phyloP scores from a whole-genome alignment of 2,888 invertebrate genomes.

The Digitonthophagus gazella region DNA sequence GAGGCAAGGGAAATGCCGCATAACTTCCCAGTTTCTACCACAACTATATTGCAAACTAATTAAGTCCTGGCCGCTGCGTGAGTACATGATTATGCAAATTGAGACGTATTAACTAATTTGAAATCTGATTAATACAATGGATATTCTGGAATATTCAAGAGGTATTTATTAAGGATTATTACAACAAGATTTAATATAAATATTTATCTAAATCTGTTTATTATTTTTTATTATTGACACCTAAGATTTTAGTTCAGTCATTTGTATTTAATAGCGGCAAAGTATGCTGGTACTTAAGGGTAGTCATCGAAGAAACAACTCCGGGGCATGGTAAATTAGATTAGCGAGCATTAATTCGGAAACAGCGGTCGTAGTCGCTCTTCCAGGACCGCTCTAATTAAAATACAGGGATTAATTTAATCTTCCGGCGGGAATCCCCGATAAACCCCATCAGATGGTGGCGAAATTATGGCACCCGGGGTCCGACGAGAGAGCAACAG shows the following conservation, averaged over 20 bases:
- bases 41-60: not conserved
- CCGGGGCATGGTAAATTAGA: slow-evolving; percentile 11
- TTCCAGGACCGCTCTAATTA: slow-evolving; percentile 6
- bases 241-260: not conserved
- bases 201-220: too few relatives aligned
- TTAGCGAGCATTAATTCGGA: slow-evolving; percentile 16
- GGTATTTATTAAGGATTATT: too few relatives aligned
- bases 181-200: not conserved
- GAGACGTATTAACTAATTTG: too few relatives aligned
- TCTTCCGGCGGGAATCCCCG: slow-evolving; percentile 11
- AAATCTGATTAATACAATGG: too few relatives aligned
- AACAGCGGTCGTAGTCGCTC: slow-evolving; percentile 6
- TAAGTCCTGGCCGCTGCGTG: too few relatives aligned
- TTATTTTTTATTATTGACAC: too few relatives aligned
- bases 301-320: slow-evolving; percentile 11
- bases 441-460: slow-evolving; percentile 9
- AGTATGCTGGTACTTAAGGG: not conserved
- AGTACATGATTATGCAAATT: too few relatives aligned
- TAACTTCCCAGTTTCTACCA: not conserved
- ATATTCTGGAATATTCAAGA: too few relatives aligned
- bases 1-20: not conserved
- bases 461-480: slow-evolving; percentile 1
- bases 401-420: slow-evolving; percentile 16
- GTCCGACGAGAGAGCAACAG: not conserved
- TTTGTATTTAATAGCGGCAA: not conserved